phyloP scores from a whole-genome alignment of 2,113 vertebrate genomes.

The Axis porcinus region DNA sequence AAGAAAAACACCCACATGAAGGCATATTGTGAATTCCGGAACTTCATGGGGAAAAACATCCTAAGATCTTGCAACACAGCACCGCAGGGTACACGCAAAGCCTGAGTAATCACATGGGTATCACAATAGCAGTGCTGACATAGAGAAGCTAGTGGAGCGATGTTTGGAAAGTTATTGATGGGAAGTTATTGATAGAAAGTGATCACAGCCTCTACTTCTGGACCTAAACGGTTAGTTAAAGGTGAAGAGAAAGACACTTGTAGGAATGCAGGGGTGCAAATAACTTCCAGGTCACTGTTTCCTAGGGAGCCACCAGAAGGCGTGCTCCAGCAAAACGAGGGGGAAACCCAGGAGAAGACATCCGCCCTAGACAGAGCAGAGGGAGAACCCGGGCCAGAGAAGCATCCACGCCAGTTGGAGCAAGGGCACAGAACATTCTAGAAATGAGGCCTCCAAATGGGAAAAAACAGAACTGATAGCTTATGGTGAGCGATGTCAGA shows the following conservation, averaged over 20 bases:
- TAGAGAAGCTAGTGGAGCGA: neutral
- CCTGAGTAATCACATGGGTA: neutral
- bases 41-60: neutral
- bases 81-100: neutral
- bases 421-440: neutral
- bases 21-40: neutral
- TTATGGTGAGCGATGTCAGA: neutral
- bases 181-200: neutral
- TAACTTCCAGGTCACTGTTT: neutral
- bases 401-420: neutral
- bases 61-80: neutral
- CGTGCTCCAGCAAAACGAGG: neutral
- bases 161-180: neutral
- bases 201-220: neutral
- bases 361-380: neutral
- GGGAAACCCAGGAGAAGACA: neutral
- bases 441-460: neutral
- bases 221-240: neutral
- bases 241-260: neutral
- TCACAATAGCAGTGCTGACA: neutral
- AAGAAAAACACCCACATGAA: neutral
- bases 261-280: neutral
- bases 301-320: neutral
- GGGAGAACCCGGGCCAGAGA: neutral
- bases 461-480: neutral